These are phyloP conservation scores for Amblyraja radiata DNA, from an alignment of 2,797 vertebrate species.

Conservation along the genomic window DNA sequence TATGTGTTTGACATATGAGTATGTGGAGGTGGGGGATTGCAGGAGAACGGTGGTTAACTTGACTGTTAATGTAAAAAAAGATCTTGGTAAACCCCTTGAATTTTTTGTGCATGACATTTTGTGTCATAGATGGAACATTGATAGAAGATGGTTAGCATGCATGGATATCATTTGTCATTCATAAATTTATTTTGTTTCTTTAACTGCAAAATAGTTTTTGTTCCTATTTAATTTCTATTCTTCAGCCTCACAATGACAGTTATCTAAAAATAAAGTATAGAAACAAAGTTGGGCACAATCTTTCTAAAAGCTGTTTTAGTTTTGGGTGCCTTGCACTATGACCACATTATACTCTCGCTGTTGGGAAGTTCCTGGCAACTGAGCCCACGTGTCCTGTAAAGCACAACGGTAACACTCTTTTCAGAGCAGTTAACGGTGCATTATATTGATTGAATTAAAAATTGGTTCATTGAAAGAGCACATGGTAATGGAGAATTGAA, in stretches of 20 bases:
- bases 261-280: not conserved
- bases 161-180: not conserved
- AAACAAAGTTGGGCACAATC: not conserved
- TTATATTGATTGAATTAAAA: too few relatives aligned
- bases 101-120: not conserved
- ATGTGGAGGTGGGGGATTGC: conserved; percentile 2
- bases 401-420: not conserved
- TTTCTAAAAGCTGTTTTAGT: not conserved
- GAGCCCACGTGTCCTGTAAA: not conserved
- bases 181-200: not conserved
- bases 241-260: not conserved
- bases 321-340: not conserved
- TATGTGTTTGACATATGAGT: not conserved
- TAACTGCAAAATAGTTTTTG: not conserved
- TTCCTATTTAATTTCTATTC: not conserved
- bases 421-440: not conserved
- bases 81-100: not conserved
- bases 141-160: not conserved
- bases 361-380: not conserved
- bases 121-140: not conserved
- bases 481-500: too few relatives aligned
- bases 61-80: not conserved
- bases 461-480: too few relatives aligned
- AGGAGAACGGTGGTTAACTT: not conserved
- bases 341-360: not conserved